These are phyloP conservation scores for Stenotaenia linearis DNA, from an alignment of 2,888 invertebrate genomes.

Conservation along the genomic window DNA sequence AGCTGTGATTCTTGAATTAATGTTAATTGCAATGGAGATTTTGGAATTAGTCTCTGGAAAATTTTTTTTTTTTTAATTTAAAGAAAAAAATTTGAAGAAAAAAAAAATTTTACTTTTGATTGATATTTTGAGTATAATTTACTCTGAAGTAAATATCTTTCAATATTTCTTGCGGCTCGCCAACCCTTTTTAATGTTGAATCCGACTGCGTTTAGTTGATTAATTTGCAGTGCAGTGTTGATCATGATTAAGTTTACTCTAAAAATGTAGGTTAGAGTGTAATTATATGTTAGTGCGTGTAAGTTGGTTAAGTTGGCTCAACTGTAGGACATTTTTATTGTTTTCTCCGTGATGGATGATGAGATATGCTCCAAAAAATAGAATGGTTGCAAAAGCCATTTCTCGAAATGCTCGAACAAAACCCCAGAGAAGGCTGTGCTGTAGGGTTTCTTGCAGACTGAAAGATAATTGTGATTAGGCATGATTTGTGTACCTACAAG, in stretches of 20 bases:
- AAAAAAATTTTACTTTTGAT: neutral
- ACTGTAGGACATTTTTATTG: slow-evolving; percentile 18
- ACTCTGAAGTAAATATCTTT: neutral
- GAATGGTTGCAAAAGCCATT: neutral
- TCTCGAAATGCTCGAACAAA: neutral
- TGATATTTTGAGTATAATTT: neutral
- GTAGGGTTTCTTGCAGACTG: neutral
- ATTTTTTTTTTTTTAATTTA: neutral
- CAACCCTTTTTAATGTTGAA: neutral
- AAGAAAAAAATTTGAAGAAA: too few relatives aligned
- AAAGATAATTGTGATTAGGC: too few relatives aligned
- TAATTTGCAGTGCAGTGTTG: neutral
- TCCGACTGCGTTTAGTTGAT: neutral
- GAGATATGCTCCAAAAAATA: neutral
- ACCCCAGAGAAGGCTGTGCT: neutral
- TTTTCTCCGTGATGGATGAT: neutral
- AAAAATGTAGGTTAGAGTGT: neutral
- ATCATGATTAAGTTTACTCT: slow-evolving; percentile 8
- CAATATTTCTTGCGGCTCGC: neutral
- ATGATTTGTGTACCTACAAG: too few relatives aligned
- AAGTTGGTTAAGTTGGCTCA: too few relatives aligned
- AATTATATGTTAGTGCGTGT: neutral
- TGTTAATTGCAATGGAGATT: neutral
- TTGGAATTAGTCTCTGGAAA: neutral
- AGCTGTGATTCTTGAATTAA: neutral